Percentiles rank a stretch among this genome's conserved stretches.
Evolutionary conservation across 2,888 invertebrate genomes (phyloP).

Genomic region (Ophioninae sp.): DNA sequence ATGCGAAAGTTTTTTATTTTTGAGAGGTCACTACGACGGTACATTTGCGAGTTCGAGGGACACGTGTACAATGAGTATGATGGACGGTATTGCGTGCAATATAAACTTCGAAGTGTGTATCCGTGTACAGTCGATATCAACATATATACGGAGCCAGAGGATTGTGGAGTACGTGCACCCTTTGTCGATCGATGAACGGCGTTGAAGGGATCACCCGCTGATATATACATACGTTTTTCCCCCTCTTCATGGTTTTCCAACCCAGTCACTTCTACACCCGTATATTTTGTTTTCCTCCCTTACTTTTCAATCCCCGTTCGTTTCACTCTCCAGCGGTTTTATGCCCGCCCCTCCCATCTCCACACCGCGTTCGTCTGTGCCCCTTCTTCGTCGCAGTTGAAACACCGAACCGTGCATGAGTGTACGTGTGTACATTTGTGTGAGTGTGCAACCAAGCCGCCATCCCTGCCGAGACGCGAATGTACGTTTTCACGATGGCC

Average conservation of each 20-base stretch:
- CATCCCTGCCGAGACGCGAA: constrained; percentile 36
- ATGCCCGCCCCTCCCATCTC: background rate
- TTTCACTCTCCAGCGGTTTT: constrained; percentile 16
- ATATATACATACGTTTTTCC: constrained; percentile 18
- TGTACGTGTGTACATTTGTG: background rate
- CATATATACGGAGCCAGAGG: constrained; percentile 14
- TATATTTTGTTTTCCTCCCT: constrained; percentile 41
- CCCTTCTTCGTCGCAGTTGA: constrained; percentile 12
- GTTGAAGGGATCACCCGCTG: constrained; percentile 52
- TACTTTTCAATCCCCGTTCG: constrained; percentile 16
- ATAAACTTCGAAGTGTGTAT: background rate
- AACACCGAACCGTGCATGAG: constrained; percentile 9
- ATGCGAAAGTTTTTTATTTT: constrained; percentile 6
- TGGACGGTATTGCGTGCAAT: background rate
- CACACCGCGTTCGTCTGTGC: background rate
- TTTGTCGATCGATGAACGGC: constrained; percentile 62
- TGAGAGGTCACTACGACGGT: background rate
- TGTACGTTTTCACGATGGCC: constrained; percentile 72
- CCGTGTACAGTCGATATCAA: constrained; percentile 15
- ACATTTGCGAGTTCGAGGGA: background rate
- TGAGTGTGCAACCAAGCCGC: constrained; percentile 18
- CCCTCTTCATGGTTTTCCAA: constrained; percentile 5
- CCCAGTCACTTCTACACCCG: constrained; percentile 43
- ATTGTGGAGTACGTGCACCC: constrained; percentile 48
- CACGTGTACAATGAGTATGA: background rate